Base-by-base conservation (phyloP, 2,888 invertebrate genomes). In the Cataglyphis altisquamis region DNA sequence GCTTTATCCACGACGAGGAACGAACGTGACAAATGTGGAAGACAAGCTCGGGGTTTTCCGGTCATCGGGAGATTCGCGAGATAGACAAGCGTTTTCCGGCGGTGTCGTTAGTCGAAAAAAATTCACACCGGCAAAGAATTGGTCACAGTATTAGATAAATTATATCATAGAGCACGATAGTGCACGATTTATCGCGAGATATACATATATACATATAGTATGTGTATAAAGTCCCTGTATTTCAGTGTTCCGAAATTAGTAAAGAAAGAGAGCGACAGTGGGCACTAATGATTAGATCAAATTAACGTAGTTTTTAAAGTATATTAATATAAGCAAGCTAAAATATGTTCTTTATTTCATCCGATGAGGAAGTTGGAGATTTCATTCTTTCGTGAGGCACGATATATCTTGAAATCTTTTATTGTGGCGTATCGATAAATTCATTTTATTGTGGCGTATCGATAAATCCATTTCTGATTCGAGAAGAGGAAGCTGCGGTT, bases 401-500 rank as follows among this genome's bases (percentile, higher is more conserved):
- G 12, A 15, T 52, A 48, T 48, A 36, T 52, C 6, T 48, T 3
- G 15, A 73, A n/a, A 25, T 74, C 32, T 74, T 10, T 64, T 75
- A 52, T 64, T 75, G 64, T 64, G 25, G 48, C 64, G 36, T 75
- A 75, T 75, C 64, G 64, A 64, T 52, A 64, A 64, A 75, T 75
- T 64, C 12, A 52, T 32, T 64, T 64, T 29, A 29, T 29, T 75
- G 64, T 64, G 25, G 48, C 64, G 36, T 75, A 75, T 75, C 64
- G 64, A 64, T 52, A 64, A 64, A 75, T 75, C 52, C 12, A 52
- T 32, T 64, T 64, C 18, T n/a, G 41, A 74, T 72, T 72, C 10
- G 2, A 21, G 21, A 25, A 48, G n/a, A 41, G n/a, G 3, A 29
- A 41, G 29, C 52, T 52, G 18, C 6, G n/a, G 18, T 29, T 48